Conservation (phyloP, 1,140 invertebrate genomes). For the Anastrepha obliqua region DNA sequence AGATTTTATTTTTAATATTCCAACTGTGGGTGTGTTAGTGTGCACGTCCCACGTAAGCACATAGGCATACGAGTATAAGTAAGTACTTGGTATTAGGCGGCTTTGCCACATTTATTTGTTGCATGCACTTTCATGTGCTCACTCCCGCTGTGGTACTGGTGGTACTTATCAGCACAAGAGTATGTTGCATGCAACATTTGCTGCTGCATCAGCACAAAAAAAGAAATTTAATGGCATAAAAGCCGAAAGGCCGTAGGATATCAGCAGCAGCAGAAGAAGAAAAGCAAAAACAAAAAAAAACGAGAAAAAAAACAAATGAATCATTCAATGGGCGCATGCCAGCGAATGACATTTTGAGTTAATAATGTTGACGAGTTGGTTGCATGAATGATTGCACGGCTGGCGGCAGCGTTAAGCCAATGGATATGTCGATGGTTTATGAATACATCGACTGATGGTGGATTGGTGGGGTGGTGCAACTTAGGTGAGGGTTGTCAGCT, state of each 20-base stretch:
- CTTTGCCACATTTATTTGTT: slow-evolving; percentile 36
- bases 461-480: neutral
- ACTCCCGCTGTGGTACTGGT: neutral
- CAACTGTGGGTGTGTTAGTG: neutral
- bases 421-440: slow-evolving; percentile 46
- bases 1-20: slow-evolving; percentile 41
- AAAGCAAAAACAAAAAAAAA: neutral
- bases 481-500: neutral
- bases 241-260: neutral
- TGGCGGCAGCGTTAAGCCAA: neutral
- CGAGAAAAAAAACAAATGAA: neutral
- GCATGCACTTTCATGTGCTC: neutral
- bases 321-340: slow-evolving; percentile 46
- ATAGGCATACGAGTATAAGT: neutral
- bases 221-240: neutral
- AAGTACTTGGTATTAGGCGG: slow-evolving; percentile 41
- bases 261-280: neutral
- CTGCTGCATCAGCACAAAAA: slow-evolving; percentile 39
- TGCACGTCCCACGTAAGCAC: neutral
- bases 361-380: slow-evolving; percentile 48
- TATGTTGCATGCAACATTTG: slow-evolving; percentile 36
- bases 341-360: slow-evolving; percentile 48
- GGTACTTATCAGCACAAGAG: slow-evolving; percentile 23
- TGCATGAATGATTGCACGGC: slow-evolving; percentile 17
- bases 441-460: neutral